Evolutionary conservation across 2,888 invertebrate species (phyloP).

Genomic region (Rotaria socialis): DNA sequence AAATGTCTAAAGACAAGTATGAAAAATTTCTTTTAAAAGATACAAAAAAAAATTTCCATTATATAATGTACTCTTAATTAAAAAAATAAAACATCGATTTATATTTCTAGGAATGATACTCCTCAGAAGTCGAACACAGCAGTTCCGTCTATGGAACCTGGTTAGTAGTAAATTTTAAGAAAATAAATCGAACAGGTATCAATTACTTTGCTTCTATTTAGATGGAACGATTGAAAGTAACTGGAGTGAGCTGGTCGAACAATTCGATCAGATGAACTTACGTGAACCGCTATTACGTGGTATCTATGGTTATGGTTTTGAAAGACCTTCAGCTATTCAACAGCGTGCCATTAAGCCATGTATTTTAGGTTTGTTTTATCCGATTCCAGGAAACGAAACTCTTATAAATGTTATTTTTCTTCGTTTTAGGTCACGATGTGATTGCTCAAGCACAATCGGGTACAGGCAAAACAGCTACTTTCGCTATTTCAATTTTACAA

Average conservation of each 20-base stretch:
- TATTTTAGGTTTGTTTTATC: conserved; percentile 59
- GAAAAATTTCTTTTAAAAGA: neutral
- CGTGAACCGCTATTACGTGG: conserved; percentile 46
- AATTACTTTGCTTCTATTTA: neutral
- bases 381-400: neutral
- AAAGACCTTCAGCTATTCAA: conserved; percentile 47
- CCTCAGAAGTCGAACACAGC: neutral
- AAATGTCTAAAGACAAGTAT: conserved; percentile 12
- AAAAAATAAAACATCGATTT: too few relatives aligned
- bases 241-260: conserved; percentile 27
- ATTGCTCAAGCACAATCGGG: conserved; percentile 99
- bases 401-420: neutral
- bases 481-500: conserved; percentile 95
- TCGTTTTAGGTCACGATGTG: conserved; percentile 76
- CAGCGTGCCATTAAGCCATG: conserved; percentile 47
- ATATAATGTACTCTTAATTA: too few relatives aligned
- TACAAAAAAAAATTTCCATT: too few relatives aligned
- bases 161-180: neutral
- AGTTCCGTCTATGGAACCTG: conserved; percentile 19
- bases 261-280: conserved; percentile 46
- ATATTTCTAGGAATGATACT: neutral
- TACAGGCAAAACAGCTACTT: conserved; percentile 99
- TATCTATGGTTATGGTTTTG: conserved; percentile 47
- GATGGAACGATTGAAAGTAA: conserved; percentile 24
- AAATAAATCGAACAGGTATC: neutral